A percentile compares a stretch with the other conserved stretches of the same genome.
These are phyloP conservation scores for Copidosoma aretas DNA, from an alignment of 2,888 invertebrate species.

Conservation along the genomic window DNA sequence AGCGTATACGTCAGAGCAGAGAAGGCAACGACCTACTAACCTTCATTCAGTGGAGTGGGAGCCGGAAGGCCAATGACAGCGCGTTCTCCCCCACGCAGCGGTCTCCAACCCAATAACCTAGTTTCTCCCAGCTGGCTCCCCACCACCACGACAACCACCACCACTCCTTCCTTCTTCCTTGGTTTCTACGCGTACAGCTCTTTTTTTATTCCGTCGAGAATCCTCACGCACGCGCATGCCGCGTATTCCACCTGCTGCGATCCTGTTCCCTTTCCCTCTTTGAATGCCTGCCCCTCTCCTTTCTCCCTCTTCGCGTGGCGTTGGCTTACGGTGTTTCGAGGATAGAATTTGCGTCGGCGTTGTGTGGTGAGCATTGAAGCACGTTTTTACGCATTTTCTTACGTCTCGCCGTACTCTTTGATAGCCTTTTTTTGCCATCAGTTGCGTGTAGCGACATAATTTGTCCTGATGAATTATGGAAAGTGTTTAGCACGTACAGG, in stretches of 20 bases:
- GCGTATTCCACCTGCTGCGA: conserved; percentile 27
- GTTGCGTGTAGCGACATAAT: conserved; percentile 1
- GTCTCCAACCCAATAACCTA: conserved; percentile 24
- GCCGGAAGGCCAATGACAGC: conserved; percentile 43
- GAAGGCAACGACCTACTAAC: conserved; percentile 58
- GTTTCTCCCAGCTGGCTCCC: conserved; percentile 5
- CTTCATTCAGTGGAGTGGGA: conserved; percentile 51
- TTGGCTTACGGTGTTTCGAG: conserved; percentile 17
- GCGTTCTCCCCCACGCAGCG: conserved; percentile 1
- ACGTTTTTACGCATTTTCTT: conserved; percentile 18
- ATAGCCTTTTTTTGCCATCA: too few species aligned
- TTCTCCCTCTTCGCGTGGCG: not conserved
- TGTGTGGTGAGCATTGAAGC: not conserved
- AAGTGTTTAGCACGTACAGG: conserved; percentile 24
- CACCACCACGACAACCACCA: not conserved
- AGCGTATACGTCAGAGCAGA: conserved; percentile 1
- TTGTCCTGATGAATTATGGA: conserved; percentile 30
- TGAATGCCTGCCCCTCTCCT: conserved; percentile 8
- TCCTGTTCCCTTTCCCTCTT: conserved; percentile 49
- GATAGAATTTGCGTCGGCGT: not conserved
- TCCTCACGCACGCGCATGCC: not conserved
- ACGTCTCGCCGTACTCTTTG: conserved; percentile 11
- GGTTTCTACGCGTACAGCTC: too few species aligned
- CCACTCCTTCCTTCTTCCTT: too few species aligned
- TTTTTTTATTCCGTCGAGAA: conserved; percentile 11